Evolutionary conservation across 2,113 vertebrate genomes (phyloP).

Genomic region (Festucalex cinctus): DNA sequence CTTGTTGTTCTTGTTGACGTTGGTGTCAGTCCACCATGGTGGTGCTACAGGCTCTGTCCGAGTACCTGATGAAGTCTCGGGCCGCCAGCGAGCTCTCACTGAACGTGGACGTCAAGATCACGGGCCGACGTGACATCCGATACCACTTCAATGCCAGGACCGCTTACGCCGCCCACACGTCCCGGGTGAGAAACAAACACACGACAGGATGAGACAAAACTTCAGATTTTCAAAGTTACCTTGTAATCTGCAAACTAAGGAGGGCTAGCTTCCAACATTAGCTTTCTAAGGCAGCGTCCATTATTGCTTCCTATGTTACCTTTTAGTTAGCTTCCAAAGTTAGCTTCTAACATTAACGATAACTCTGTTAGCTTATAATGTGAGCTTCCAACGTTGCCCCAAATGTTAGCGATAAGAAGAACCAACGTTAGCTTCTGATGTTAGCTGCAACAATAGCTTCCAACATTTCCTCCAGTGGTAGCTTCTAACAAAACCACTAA

Average conservation of each 20-base stretch:
- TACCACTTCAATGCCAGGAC: conserved; percentile 58
- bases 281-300: no score
- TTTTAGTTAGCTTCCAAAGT: no score
- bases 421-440: no score
- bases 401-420: neutral
- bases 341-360: no score
- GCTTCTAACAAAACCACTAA: no score
- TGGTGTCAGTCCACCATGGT: conserved; percentile 71
- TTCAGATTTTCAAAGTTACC: neutral
- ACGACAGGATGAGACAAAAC: neutral
- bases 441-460: neutral
- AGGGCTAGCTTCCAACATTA: no score
- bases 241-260: no score
- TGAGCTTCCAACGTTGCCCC: no score
- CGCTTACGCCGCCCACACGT: conserved; percentile 56
- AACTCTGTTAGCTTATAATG: no score
- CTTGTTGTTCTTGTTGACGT: neutral
- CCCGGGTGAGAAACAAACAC: conserved; percentile 45
- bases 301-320: no score
- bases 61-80: conserved; percentile 58
- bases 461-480: neutral
- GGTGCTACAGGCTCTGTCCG: conserved; percentile 73
- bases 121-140: conserved; percentile 49
- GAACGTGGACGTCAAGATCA: conserved; percentile 54
- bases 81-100: conserved; percentile 41